Conservation (phyloP, 2,113 vertebrate genomes). For the Struthio camelus region DNA sequence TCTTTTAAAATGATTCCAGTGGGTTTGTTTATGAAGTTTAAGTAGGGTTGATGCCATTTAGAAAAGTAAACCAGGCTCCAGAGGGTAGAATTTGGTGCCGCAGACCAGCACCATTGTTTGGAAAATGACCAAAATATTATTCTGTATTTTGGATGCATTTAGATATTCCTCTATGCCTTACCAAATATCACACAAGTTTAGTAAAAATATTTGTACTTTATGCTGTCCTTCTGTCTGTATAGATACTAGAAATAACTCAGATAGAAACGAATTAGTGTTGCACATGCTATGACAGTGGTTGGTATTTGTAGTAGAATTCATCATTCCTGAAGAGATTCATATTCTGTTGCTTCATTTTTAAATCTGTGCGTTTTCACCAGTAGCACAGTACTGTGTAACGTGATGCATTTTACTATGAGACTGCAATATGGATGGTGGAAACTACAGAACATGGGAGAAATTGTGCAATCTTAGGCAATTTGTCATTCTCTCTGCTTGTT, state of each 20-base stretch:
- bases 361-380: conserved; percentile 12
- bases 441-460: background rate
- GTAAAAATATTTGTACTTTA: background rate
- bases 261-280: background rate
- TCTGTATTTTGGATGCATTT: background rate
- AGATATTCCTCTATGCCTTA: background rate
- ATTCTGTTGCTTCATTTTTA: conserved; percentile 5
- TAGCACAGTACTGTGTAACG: background rate
- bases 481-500: background rate
- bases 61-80: background rate
- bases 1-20: background rate
- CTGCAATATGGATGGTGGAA: background rate
- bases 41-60: background rate
- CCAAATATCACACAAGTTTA: background rate
- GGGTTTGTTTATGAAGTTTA: background rate
- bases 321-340: conserved; percentile 31
- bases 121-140: background rate
- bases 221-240: background rate
- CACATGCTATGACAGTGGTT: background rate
- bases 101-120: background rate
- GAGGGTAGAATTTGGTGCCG: background rate
- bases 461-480: background rate
- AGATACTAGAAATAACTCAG: background rate
- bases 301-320: background rate
- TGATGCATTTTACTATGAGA: background rate